These are phyloP conservation scores for Chlorops oryzae DNA, from an alignment of 1,140 invertebrate genomes.

Conservation along the genomic window DNA sequence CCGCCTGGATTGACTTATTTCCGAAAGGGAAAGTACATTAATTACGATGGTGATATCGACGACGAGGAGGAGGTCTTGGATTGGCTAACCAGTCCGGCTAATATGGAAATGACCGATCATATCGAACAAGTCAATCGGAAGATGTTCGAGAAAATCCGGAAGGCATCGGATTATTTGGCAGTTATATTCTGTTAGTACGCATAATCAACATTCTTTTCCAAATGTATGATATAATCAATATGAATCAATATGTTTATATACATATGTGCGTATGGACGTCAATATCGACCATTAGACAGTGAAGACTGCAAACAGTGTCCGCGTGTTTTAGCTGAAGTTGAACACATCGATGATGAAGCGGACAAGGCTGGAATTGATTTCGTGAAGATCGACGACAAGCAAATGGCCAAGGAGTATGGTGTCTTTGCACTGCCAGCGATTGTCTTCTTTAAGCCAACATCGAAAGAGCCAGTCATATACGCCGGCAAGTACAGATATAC, in stretches of 20 bases:
- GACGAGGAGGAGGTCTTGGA: conserved; percentile 91
- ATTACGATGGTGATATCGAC: conserved; percentile 87
- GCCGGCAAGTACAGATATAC: conserved; percentile 58
- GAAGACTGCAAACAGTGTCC: conserved; percentile 91
- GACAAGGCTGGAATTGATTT: conserved; percentile 90
- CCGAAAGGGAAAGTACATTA: conserved; percentile 81
- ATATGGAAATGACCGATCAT: conserved; percentile 89
- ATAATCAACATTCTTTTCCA: neutral
- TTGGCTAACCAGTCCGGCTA: conserved; percentile 88
- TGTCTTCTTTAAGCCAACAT: conserved; percentile 80
- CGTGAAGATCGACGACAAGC: conserved; percentile 84
- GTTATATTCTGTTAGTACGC: conserved; percentile 90
- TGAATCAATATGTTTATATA: too few species aligned
- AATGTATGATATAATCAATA: neutral
- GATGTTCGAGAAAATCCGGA: conserved; percentile 88
- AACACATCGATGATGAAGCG: conserved; percentile 90
- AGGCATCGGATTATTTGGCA: conserved; percentile 86
- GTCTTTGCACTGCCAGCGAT: conserved; percentile 85
- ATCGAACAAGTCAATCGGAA: conserved; percentile 89
- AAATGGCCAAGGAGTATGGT: conserved; percentile 78
- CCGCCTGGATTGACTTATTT: conserved; percentile 88
- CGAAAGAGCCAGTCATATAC: conserved; percentile 88
- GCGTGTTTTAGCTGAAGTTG: conserved; percentile 78
- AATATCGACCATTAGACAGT: conserved; percentile 81
- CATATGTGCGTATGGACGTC: neutral